Conservation (phyloP, 2,113 vertebrate genomes). For the Formicarius rufipectus region DNA sequence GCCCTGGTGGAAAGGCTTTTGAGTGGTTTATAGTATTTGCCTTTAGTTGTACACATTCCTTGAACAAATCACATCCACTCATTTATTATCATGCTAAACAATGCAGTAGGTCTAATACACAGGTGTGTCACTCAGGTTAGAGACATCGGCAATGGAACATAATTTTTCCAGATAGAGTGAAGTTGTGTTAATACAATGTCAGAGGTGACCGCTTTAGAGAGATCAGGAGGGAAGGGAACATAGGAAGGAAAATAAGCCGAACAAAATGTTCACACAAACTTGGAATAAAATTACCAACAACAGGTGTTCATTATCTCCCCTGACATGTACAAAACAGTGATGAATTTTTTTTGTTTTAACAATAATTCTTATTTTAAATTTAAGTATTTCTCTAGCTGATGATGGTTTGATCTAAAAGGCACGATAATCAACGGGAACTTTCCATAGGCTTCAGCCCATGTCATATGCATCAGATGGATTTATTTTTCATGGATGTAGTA, state of each 20-base stretch:
- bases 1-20: conserved; percentile 22
- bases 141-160: background rate
- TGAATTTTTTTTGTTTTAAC: background rate
- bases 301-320: background rate
- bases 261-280: background rate
- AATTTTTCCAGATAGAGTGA: background rate
- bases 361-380: background rate
- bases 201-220: background rate
- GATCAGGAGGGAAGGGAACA: background rate
- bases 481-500: background rate
- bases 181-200: background rate
- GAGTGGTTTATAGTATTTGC: conserved; percentile 38
- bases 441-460: background rate
- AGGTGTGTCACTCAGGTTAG: conserved; percentile 1
- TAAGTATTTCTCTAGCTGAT: background rate
- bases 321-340: background rate
- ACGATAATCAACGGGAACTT: background rate
- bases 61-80: background rate
- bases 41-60: conserved; percentile 34
- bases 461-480: background rate
- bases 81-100: background rate
- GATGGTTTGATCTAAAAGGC: background rate
- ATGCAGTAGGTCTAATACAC: background rate
- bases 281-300: background rate
- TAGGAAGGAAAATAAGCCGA: background rate